Evolutionary conservation across 1,140 invertebrate species (phyloP), one percentile per base, ranked within the genome.

Genomic region (Acromyrmex heyeri): DNA sequence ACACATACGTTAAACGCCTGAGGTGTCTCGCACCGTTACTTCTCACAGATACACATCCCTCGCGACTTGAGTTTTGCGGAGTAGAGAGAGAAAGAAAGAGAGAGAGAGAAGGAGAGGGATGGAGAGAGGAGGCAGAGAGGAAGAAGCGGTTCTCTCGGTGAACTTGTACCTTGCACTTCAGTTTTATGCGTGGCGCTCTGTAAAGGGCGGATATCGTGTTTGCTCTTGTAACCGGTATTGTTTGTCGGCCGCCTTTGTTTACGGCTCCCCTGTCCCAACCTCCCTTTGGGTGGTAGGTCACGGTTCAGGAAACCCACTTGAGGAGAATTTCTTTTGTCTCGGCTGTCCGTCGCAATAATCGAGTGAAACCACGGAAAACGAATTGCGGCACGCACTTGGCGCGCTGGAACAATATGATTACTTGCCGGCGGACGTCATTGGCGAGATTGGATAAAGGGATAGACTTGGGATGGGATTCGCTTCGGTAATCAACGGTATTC

Each of bases 141-240:
- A 24, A 24, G 24, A 44, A 2, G 10, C 30, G 18, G 21, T 61
- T 48, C 3, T 73, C 21, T 18, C 82, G 69, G 61, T 86, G 91
- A 90, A 92, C 89, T 92, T 92, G 91, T 86, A 86, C 90, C 87
- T 82, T 91, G 90, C 90, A 88, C 88, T 87, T 90, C 82, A 90
- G 85, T 87, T 87, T 90, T 87, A 89, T 87, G 75, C 85, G 21
- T 85, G 88, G 77, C 85, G 78, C 86, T 75, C 70, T n/a, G 83
- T 81, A 86, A 92, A 90, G 90, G 87, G 87, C 87, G 88, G 81
- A 87, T 87, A 90, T 90, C 88, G 88, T 87, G 89, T 87, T 90
- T 90, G 88, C 86, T 90, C 89, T 90, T 90, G 88, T 90, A 89
- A 87, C 89, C 73, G 87, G 89, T 81, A 90, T 90, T 90, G 89